Evolutionary conservation across 2,797 vertebrate genomes (phyloP), one percentile per base, ranked within the genome.

Genomic region (Gymnothorax reevesii): DNA sequence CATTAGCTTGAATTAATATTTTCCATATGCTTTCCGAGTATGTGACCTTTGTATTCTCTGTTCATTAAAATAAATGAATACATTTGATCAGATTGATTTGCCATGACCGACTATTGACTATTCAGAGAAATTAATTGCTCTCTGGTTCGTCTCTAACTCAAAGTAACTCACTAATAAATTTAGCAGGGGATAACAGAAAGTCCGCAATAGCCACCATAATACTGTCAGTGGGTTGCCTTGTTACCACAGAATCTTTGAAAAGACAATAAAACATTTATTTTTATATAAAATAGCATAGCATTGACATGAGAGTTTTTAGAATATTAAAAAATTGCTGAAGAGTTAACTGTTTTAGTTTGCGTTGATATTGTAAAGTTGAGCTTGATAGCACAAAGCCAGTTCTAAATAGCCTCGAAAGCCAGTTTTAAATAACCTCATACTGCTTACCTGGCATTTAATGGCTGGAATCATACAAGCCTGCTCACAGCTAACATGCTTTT

Each of bases 71-170:
- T 49, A 86, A 54, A 84, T 66, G 20, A 82, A 83, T 83, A 83
- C 64, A 84, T 80, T 85, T 84, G 83, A 83, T 80, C 83, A 83
- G 85, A 54, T 82, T 85, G 75, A 85, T 82, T 75, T 62, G 49
- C 62, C 42, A 71, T 88, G 88, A 73, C 66, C 69, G 85, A 52
- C 27, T 90, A 88, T 87, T 88, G 87, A 90, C 88, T 52, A 57
- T 54, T n/a, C 17, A 33, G 17, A 80, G 77, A 52, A 52, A 87
- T 89, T 55, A 59, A 87, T 88, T 85, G 71, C 64, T 62, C 84
- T 88, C 66, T 52, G 75, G 6, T 52, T 66, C 84, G 57, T 88
- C 55, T 64, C 79, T 85, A 87, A 87, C 86, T 87, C 62, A 60
- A 87, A 57, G 75, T 60, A 64, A 69, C 55, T 54, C 62, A 83